Conservation (phyloP, 53 echinoderm and acorn worm genomes). For the Crossaster papposus region DNA sequence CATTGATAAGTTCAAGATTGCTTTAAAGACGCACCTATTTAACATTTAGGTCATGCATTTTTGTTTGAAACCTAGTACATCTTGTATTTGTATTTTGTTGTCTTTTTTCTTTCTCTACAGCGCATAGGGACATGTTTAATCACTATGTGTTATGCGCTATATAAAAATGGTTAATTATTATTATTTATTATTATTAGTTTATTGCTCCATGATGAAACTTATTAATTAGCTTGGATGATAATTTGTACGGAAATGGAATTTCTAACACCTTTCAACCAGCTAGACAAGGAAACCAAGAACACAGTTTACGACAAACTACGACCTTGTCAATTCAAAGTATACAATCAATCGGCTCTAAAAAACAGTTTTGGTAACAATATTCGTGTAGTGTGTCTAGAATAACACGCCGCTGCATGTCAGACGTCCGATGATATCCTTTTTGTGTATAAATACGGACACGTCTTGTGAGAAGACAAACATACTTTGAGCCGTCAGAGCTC, state of each 20-base stretch:
- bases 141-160: no score
- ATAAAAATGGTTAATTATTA: no score
- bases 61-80: no score
- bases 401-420: slow-evolving; percentile 39
- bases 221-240: not conserved
- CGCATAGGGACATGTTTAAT: no score
- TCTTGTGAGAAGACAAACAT: slow-evolving; percentile 51
- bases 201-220: no score
- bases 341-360: slow-evolving; percentile 58
- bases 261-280: not conserved
- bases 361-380: slow-evolving; percentile 60
- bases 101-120: no score
- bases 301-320: not conserved
- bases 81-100: no score
- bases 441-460: slow-evolving; percentile 55
- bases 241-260: not conserved
- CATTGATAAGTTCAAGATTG: no score
- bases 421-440: slow-evolving; percentile 13
- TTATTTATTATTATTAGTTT: no score
- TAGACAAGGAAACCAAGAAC: not conserved
- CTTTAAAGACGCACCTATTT: no score
- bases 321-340: slow-evolving; percentile 22
- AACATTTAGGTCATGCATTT: no score
- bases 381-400: slow-evolving; percentile 65
- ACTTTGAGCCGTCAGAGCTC: not conserved